Evolutionary conservation across 2,888 invertebrate genomes (phyloP), one percentile per base, ranked within the genome.

Genomic region (Acronicta leporina): DNA sequence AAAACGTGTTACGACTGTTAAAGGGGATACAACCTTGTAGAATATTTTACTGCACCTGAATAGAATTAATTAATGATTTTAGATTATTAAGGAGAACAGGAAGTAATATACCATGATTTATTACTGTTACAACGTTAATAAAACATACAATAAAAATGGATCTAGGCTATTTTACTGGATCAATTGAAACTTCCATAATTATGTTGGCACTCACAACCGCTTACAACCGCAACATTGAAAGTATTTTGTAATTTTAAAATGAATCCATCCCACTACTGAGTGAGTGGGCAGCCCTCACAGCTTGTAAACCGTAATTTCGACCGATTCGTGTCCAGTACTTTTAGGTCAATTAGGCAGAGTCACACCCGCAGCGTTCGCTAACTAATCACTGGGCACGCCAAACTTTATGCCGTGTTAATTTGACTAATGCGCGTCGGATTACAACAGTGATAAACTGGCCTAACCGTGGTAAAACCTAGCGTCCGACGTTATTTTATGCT

Each of bases 271-370:
- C n/a, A 33, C 16, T 2, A 35, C 15, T 30, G 10, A 66, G 52
- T 30, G 10, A 66, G 52, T 38, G 69, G 87, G 58, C 90, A 93
- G 79, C 94, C 94, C 94, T 94, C 50, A 68, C 64, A 70, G 76
- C 75, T 87, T 86, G 86, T 89, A 88, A 88, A 86, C 80, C 81
- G 86, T 87, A 87, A 88, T 91, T 89, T 86, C 87, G 92, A 93
- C 88, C 92, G 94, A 94, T 94, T 94, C 94, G 93, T 93, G 92
- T 86, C 89, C 85, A 91, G 87, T 92, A 93, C 92, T 94, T 94
- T 94, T 94, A 94, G 94, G 94, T 94, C 94, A 94, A 94, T 94
- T 94, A 94, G 91, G 86, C 92, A 91, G 88, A 89, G 91, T 89
- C 92, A 90, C 92, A 86, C 91, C 91, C 91, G 89, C 84, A 82